Percentiles rank a stretch among this genome's conserved stretches.
Evolutionary conservation across 2,888 invertebrate genomes (phyloP).

Genomic region (Oxytorus armatus): DNA sequence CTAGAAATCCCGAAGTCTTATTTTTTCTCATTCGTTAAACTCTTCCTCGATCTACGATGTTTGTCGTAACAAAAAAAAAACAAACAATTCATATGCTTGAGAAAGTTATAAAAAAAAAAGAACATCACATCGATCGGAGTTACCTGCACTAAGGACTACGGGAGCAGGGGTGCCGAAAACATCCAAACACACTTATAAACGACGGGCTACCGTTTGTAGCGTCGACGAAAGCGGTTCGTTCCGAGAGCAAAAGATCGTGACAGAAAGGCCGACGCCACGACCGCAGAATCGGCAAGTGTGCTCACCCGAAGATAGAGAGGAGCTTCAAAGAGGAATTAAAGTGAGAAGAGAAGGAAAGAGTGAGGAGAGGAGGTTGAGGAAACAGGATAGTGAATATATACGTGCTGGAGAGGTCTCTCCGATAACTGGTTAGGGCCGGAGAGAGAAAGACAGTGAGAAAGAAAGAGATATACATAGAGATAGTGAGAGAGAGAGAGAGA

Average conservation of each 20-base stretch:
- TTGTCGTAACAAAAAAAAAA: neutral
- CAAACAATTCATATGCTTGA: too few species aligned
- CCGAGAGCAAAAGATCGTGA: constrained; percentile 37
- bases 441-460: constrained; percentile 42
- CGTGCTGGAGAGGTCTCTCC: constrained; percentile 40
- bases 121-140: neutral
- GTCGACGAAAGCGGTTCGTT: constrained; percentile 42
- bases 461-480: too few species aligned
- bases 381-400: constrained; percentile 30
- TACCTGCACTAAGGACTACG: constrained; percentile 9
- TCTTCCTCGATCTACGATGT: neutral
- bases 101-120: constrained; percentile 18
- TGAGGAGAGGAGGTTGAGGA: constrained; percentile 16
- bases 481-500: too few species aligned
- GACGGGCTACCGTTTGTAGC: constrained; percentile 47
- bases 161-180: constrained; percentile 28
- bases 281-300: constrained; percentile 37
- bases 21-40: constrained; percentile 2
- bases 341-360: constrained; percentile 36
- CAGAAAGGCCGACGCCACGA: too few species aligned
- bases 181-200: constrained; percentile 52
- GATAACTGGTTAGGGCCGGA: constrained; percentile 65
- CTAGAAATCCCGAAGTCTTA: constrained; percentile 12
- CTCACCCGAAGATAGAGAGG: constrained; percentile 30
- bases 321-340: constrained; percentile 50